Evolutionary conservation across 2,888 invertebrate species (phyloP), one percentile per base, ranked within the genome.

Genomic region (Agrochola litura): DNA sequence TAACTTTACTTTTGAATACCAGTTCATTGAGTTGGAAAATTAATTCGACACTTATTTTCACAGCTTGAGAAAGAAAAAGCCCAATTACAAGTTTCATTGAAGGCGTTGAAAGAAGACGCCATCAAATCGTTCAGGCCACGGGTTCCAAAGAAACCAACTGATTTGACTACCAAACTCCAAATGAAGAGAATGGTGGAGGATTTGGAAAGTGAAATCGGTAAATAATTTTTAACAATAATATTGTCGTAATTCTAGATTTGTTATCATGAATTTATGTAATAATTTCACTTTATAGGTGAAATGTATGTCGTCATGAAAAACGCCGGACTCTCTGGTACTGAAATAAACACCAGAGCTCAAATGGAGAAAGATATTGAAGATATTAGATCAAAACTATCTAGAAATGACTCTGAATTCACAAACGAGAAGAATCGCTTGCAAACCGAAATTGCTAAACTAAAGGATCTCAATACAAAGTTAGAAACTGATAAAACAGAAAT

Each of bases 161-260:
- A 98, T 90, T 94, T 97, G 71, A 98, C 98, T 49, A 97, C 98
- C 2, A 98, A 98, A 94, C 92, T 98, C 68, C 98, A 98, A 93
- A 95, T 99, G 89, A 98, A 98, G 88, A 98, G 97, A 90, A 98
- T 98, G 98, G 98, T 99, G 4, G 98, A 98, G 78, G 99, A 99
- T 85, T 96, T 99, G 87, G 99, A 99, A 94, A 98, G 97, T 91
- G 99, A 99, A 97, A 98, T 99, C 85, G 98, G 98, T 97, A 94
- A 92, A 78, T n/a, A 9, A 30, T 30, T 16, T 16, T 30, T 60
- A 60, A 43, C 43, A 43, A 43, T 43, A 43, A 43, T 9, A 43
- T 10, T 43, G 9, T 43, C 43, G 9, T 43, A 9, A 43, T 43
- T 43, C 6, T 37, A 19, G 8, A 5, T 61, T 30, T 61, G 19